Conservation (phyloP, 2,888 invertebrate species). For the Hemistola chrysoprasaria region DNA sequence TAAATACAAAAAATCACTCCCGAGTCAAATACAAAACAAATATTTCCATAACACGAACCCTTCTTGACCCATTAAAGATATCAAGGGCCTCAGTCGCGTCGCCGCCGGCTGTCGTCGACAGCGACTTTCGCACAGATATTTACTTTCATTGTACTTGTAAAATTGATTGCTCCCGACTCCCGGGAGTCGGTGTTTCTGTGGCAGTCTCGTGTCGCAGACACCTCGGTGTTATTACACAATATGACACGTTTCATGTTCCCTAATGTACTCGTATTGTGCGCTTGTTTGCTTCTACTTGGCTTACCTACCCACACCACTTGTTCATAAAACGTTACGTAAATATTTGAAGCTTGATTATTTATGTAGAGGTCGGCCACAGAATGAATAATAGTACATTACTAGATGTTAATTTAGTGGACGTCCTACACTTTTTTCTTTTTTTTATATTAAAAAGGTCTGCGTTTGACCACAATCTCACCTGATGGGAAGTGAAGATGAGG, state of each 20-base stretch:
- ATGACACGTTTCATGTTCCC: not conserved
- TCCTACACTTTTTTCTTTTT: no score
- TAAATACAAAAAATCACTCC: constrained; percentile 2
- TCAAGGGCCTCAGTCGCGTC: constrained; percentile 27
- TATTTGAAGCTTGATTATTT: no score
- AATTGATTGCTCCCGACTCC: constrained; percentile 53
- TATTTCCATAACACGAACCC: constrained; percentile 27
- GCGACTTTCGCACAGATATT: constrained; percentile 56
- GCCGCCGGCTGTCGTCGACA: constrained; percentile 45
- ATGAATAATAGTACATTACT: no score
- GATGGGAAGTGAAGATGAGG: no score
- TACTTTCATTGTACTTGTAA: constrained; percentile 58
- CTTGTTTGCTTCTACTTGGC: not conserved
- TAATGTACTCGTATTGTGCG: no score
- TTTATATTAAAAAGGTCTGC: no score
- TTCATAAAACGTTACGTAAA: not conserved
- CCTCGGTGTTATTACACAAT: constrained; percentile 1
- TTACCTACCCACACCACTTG: no score
- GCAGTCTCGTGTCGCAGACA: no score
- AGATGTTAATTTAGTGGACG: no score
- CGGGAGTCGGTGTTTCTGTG: no score
- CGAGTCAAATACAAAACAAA: not conserved
- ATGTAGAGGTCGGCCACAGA: no score
- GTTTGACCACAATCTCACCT: no score
- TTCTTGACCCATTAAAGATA: constrained; percentile 29